phyloP scores from a whole-genome alignment of 2,113 vertebrate species.

The Larimichthys crocea region DNA sequence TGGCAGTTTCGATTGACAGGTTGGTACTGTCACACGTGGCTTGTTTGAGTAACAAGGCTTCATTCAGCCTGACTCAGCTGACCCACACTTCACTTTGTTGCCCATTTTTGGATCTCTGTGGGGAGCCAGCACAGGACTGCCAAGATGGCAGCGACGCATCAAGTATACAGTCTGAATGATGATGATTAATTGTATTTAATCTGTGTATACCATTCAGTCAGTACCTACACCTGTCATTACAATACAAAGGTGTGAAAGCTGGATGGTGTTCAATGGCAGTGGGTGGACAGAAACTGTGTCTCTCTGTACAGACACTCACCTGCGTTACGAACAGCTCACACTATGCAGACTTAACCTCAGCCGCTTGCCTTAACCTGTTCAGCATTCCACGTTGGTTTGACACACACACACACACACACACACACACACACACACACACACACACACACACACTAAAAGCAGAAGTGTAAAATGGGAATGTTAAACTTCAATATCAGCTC shows the following conservation, averaged over 20 bases:
- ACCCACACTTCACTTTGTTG: too few relatives aligned
- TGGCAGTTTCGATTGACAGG: too few relatives aligned
- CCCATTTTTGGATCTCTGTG: too few relatives aligned
- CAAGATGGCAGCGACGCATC: too few relatives aligned
- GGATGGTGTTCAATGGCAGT: background rate
- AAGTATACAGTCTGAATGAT: too few relatives aligned
- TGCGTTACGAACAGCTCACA: conserved; percentile 2
- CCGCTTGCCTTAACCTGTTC: conserved; percentile 72
- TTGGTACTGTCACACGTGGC: too few relatives aligned
- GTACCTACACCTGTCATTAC: background rate
- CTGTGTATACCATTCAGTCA: background rate
- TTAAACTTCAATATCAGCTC: conserved; percentile 10
- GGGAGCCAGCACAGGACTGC: too few relatives aligned
- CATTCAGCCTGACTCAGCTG: too few relatives aligned
- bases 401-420: conserved; percentile 16
- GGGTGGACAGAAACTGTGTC: background rate
- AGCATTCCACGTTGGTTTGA: conserved; percentile 63
- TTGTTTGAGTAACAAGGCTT: too few relatives aligned
- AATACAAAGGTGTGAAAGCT: background rate
- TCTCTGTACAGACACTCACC: background rate
- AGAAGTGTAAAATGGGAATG: conserved; percentile 2
- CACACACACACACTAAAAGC: background rate
- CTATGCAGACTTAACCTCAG: conserved; percentile 16
- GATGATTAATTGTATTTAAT: background rate
- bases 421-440: background rate